Evolutionary conservation across 2,888 invertebrate species (phyloP).

Genomic region (Pristionchus exspectatus): DNA sequence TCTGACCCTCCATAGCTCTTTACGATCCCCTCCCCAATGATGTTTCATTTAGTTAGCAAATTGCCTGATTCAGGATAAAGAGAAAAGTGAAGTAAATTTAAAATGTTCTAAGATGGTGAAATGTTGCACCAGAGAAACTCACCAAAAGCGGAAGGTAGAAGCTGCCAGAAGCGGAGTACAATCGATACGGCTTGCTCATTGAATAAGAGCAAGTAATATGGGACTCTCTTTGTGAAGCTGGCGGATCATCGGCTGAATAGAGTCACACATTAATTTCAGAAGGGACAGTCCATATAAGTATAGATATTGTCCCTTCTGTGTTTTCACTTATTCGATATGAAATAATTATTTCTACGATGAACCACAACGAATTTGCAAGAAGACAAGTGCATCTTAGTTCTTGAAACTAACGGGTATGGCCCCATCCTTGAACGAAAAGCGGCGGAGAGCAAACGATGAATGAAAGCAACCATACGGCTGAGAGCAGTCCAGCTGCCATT

Average conservation of each 20-base stretch:
- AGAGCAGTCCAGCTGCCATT: slow-evolving; percentile 77
- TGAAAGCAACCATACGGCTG: slow-evolving; percentile 79
- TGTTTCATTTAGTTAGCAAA: too few species aligned
- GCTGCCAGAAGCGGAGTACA: slow-evolving; percentile 81
- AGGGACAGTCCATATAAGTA: too few species aligned
- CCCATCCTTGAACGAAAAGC: slow-evolving; percentile 78
- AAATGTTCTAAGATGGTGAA: too few species aligned
- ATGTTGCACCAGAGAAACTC: slow-evolving; percentile 26
- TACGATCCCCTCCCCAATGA: too few species aligned
- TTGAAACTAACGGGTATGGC: neutral
- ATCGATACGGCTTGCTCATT: slow-evolving; percentile 78
- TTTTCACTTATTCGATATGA: too few species aligned
- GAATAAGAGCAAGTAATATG: slow-evolving; percentile 74
- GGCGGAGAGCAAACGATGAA: slow-evolving; percentile 79
- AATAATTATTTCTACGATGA: too few species aligned
- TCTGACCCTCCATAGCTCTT: neutral
- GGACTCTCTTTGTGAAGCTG: neutral
- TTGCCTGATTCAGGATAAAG: too few species aligned
- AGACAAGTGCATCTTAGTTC: too few species aligned
- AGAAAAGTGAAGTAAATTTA: too few species aligned
- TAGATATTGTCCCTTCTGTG: too few species aligned
- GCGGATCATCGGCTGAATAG: neutral
- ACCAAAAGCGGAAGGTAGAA: slow-evolving; percentile 80
- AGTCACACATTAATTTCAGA: too few species aligned
- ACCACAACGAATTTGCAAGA: too few species aligned